These are phyloP conservation scores for Frieseomelitta varia DNA, from an alignment of 1,140 invertebrate species.

Conservation along the genomic window DNA sequence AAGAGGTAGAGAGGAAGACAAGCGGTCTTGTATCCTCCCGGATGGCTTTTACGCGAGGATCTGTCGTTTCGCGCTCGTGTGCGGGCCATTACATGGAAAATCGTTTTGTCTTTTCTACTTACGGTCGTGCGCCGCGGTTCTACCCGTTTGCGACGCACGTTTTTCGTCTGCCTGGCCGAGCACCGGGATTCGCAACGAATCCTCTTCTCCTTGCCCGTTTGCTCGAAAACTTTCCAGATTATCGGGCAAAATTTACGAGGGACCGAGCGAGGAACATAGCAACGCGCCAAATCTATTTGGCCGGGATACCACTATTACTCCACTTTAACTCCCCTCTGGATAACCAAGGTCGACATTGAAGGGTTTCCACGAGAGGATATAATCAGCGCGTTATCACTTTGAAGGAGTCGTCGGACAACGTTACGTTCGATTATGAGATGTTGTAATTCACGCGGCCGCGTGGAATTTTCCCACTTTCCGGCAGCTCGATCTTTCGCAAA, in stretches of 20 bases:
- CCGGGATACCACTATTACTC: slow-evolving; percentile 56
- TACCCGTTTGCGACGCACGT: slow-evolving; percentile 24
- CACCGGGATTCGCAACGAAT: slow-evolving; percentile 36
- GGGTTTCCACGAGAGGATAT: slow-evolving; percentile 32
- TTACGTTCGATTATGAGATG: background rate
- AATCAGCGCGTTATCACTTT: slow-evolving; percentile 24
- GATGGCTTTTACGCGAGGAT: background rate
- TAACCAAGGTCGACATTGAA: slow-evolving; percentile 54
- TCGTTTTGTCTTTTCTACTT: background rate
- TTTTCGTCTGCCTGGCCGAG: slow-evolving; percentile 43
- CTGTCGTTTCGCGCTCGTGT: too few relatives aligned
- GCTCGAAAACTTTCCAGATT: slow-evolving; percentile 63
- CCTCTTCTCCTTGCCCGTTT: slow-evolving; percentile 37
- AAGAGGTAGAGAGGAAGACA: too few relatives aligned
- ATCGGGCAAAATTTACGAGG: slow-evolving; percentile 60
- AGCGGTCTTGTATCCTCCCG: too few relatives aligned
- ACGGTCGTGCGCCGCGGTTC: background rate
- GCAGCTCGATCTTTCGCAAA: background rate
- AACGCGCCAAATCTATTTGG: slow-evolving; percentile 65
- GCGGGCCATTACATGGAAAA: background rate
- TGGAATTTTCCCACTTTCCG: background rate
- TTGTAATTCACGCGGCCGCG: background rate
- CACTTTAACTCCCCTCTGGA: background rate
- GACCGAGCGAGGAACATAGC: slow-evolving; percentile 29
- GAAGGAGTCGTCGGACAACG: background rate